Evolutionary conservation across 2,113 vertebrate species (phyloP), one percentile per base, ranked within the genome.

Genomic region (Turnix velox): DNA sequence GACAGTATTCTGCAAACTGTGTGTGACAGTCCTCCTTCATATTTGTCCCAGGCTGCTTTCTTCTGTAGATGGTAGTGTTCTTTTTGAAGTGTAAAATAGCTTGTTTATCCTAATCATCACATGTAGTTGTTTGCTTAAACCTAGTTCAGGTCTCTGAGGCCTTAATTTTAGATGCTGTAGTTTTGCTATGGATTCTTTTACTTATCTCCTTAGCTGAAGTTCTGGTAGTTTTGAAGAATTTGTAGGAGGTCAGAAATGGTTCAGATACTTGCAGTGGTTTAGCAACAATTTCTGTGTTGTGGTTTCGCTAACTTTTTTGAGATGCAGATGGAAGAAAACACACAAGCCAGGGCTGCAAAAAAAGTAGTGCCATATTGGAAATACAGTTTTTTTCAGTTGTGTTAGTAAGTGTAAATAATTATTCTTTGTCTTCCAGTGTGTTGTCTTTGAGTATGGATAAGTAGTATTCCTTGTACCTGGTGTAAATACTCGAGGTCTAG

Each of bases 1-100:
- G 48, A 54, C 57, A 25, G 5, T 45, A 39, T 19, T 9, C 42
- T 48, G 15, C 59, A 66, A 17, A 49, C 78, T 59, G 77, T 61
- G 90, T 78, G 65, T 71, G 73, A 85, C 74, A 57, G 75, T 37
- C 6, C 9, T 88, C 14, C 42, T 40, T 63, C 31, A 2, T 54
- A 3, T 25, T 45, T 76, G 92, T 92, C 79, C 54, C 62, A 76
- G 52, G 62, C 88, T 33, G 31, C 58, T 76, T 92, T 42, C 71
- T 76, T 85, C 84, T 83, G 67, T 88, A 31, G 75, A 23, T 33
- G 28, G 58, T 83, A 83, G 71, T 85, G 58, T 88, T 90, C 48
- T 83, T 31, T 95, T 93, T 94, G 92, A 90, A 93, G 88, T 88
- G 92, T 83, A 83, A 95, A 95, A 75, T 18, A 90, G 75, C 58